Evolutionary conservation across 2,797 vertebrate genomes (phyloP).

Genomic region (Helicolenus hilgendorfi): DNA sequence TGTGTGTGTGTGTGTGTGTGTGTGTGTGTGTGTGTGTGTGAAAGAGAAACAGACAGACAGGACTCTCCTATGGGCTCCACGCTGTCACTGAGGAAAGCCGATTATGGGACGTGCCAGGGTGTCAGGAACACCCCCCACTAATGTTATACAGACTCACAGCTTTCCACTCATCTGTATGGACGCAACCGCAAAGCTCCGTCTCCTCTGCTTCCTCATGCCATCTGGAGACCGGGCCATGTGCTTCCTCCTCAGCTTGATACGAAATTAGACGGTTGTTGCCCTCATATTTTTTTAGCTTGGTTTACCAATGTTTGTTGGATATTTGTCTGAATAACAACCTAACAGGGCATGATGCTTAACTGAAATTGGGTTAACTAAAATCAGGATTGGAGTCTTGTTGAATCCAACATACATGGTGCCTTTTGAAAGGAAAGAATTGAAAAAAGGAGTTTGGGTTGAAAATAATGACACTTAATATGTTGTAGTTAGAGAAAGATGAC

Average conservation of each 20-base stretch:
- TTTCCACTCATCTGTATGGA: slow-evolving; percentile 79
- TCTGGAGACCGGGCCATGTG: slow-evolving; percentile 68
- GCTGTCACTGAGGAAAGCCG: slow-evolving; percentile 79
- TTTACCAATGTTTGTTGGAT: slow-evolving; percentile 33
- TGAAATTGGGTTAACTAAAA: neutral
- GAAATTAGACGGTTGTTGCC: slow-evolving; percentile 53
- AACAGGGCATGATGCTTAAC: neutral
- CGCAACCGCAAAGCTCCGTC: slow-evolving; percentile 50
- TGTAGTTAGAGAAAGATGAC: neutral
- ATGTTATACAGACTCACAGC: slow-evolving; percentile 71
- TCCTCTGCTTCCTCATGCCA: slow-evolving; percentile 64
- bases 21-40: slow-evolving; percentile 23
- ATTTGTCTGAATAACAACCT: slow-evolving; percentile 1
- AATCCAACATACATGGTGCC: too few relatives aligned
- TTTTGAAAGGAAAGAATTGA: neutral
- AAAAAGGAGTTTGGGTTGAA: neutral
- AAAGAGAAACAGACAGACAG: slow-evolving; percentile 48
- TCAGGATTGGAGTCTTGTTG: neutral
- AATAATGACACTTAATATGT: neutral
- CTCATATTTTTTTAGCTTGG: slow-evolving; percentile 20
- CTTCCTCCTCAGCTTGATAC: slow-evolving; percentile 63
- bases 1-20: slow-evolving; percentile 28
- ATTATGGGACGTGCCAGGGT: slow-evolving; percentile 82
- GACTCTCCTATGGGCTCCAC: slow-evolving; percentile 68
- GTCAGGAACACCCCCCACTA: slow-evolving; percentile 79